Base-by-base conservation (phyloP, 2,113 vertebrate genomes). In the Lycaon pictus region DNA sequence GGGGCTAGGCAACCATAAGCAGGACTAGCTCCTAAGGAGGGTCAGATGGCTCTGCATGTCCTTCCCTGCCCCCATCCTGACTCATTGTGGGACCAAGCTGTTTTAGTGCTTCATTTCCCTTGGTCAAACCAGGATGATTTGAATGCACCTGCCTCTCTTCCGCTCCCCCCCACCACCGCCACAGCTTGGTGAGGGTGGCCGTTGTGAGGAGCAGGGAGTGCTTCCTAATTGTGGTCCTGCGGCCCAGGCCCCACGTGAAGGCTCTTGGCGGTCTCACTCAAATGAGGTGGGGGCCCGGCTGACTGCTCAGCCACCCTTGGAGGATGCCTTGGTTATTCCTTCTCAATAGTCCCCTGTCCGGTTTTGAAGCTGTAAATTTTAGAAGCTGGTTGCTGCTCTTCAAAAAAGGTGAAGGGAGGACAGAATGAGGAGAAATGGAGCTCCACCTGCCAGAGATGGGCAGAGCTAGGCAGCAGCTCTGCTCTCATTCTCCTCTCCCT, bases 141-240 rank as follows among this genome's bases (percentile, higher is more conserved):
- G 98, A 98, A 98, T 97, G 86, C 97, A 98, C 97, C 98, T 98
- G 97, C 71, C 90, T 91, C 19, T n/a, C 86, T 92, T 79, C 71
- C 48, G 86, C 92, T 53, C 53, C 76, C 71, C 22, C n/a, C 67
- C 32, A 1, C 67, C 67, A 20, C 3, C 11, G 83, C 95, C 67
- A 20, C 3, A 11, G 83, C 95, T 62, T 22, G 27, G 76, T 3
- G 27, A 96, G 60, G 96, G 82, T 88, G 94, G 92, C 97, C 97
- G 98, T 98, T 97, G 96, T 25, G 77, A 91, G 37, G 82, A 77
- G 43, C 35, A 83, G 91, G 51, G 88, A 94, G 43, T 11, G 60
- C 85, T 98, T 98, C 96, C 93, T 98, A 97, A 98, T 97, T 95
- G 82, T 9, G 86, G 58, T 96, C 35, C 60, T 96, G 97, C 43